These are phyloP conservation scores for Xestobium rufovillosum DNA, from an alignment of 2,888 invertebrate genomes.

Conservation along the genomic window DNA sequence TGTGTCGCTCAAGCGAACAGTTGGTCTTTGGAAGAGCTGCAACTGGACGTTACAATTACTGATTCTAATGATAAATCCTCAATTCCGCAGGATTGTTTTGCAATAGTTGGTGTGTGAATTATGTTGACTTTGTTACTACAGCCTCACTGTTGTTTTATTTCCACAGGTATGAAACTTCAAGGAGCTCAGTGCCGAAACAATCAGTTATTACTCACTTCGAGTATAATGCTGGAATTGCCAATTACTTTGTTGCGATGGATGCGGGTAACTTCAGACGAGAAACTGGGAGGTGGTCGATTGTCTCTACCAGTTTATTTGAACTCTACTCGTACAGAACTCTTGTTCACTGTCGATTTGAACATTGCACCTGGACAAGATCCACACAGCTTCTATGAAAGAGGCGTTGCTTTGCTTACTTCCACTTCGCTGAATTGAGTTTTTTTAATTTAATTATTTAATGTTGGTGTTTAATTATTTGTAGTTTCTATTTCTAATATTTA, in stretches of 20 bases:
- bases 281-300: slow-evolving; percentile 55
- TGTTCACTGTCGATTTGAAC: slow-evolving; percentile 92
- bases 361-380: slow-evolving; percentile 86
- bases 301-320: slow-evolving; percentile 96
- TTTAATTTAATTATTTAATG: slow-evolving; percentile 7
- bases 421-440: slow-evolving; percentile 69
- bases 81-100: slow-evolving; percentile 43
- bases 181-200: slow-evolving; percentile 93
- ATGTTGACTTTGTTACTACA: slow-evolving; percentile 8
- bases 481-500: neutral
- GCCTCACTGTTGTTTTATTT: slow-evolving; percentile 34
- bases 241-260: slow-evolving; percentile 87
- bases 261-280: slow-evolving; percentile 38
- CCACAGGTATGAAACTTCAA: slow-evolving; percentile 85
- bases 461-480: slow-evolving; percentile 5
- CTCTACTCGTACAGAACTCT: slow-evolving; percentile 86
- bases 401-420: slow-evolving; percentile 93
- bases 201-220: slow-evolving; percentile 81
- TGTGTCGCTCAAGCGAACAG: slow-evolving; percentile 96
- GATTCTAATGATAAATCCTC: slow-evolving; percentile 45
- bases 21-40: slow-evolving; percentile 93
- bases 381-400: slow-evolving; percentile 96
- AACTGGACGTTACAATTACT: slow-evolving; percentile 68
- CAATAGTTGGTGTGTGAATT: slow-evolving; percentile 41
- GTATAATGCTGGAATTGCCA: slow-evolving; percentile 91